Evolutionary conservation across 2,888 invertebrate genomes (phyloP), one percentile per base, ranked within the genome.

Genomic region (Drosophila nr. perissopoda): DNA sequence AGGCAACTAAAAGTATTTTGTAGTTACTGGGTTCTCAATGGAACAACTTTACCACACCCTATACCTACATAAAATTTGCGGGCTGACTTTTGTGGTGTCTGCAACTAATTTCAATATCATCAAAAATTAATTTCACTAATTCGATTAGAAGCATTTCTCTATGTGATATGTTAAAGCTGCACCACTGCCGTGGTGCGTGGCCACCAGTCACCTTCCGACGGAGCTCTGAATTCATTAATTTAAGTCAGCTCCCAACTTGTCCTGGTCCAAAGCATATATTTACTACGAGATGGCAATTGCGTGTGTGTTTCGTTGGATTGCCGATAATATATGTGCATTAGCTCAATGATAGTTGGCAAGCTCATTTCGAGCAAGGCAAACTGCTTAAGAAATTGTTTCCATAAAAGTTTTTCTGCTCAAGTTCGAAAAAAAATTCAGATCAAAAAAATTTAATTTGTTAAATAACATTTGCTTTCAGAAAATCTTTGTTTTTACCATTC

Each of bases 51-150:
- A 40, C 57, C 31, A 48, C 38, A 56, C 25, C 7, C 27, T 4
- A n/a, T 0, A 21, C 11, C 4, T 16, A 54, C 59, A 59, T 49
- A 36, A 59, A 62, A 66, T 60, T 70, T 79, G 75, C 62, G 48
- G 71, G 57, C 53, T 52, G 70, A 63, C 68, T 65, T 67, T 69
- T 67, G 56, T 79, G 73, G 82, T 81, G 89, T 79, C 90, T 88
- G 90, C 86, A 82, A 91, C 91, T 92, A 91, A 91, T 91, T 92
- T 92, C 89, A 92, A 92, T 92, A 92, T 92, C 92, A 92, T 92
- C 92, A 92, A 92, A 92, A 91, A 92, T 92, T 92, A 92, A 92
- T 92, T 92, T 88, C 89, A 90, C 89, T 92, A 92, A 92, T 92
- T 92, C 92, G 92, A 92, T 92, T 92, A 91, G 76, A 76, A 79